A percentile compares a stretch with the other conserved stretches of the same genome.
Evolutionary conservation across 1,140 invertebrate genomes (phyloP).

Genomic region (Lordiphosa mommai): DNA sequence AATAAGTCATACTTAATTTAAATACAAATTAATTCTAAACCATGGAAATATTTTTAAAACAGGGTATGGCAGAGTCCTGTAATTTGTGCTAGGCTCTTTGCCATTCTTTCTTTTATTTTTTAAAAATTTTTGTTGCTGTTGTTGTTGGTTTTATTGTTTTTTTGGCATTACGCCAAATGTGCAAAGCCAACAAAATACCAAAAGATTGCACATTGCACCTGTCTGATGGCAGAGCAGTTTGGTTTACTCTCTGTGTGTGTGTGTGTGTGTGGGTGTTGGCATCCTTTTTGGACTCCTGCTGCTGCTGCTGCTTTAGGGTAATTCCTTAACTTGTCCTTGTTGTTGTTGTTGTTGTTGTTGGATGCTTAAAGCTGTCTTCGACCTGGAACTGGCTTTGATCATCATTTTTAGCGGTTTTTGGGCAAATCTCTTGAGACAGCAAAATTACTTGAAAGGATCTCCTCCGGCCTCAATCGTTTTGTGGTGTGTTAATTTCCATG

Average conservation of each 20-base stretch:
- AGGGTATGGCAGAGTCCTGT: too few species aligned
- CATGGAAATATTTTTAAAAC: too few species aligned
- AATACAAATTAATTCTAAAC: too few species aligned
- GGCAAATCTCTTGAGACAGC: not conserved
- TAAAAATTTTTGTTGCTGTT: slow-evolving; percentile 5
- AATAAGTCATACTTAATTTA: too few species aligned
- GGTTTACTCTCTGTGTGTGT: slow-evolving; percentile 34
- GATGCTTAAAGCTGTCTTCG: slow-evolving; percentile 19
- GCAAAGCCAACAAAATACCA: slow-evolving; percentile 77
- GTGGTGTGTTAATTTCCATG: not conserved
- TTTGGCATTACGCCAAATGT: slow-evolving; percentile 76
- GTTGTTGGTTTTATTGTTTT: slow-evolving; percentile 33
- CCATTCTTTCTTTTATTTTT: too few species aligned
- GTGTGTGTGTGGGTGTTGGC: slow-evolving; percentile 3
- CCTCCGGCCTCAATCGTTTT: not conserved
- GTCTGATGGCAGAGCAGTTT: slow-evolving; percentile 45
- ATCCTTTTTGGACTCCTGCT: slow-evolving; percentile 9
- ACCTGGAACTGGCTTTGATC: not conserved
- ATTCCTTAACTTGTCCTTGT: slow-evolving; percentile 43
- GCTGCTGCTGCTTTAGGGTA: slow-evolving; percentile 8
- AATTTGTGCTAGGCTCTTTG: too few species aligned
- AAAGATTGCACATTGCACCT: slow-evolving; percentile 77
- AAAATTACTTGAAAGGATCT: not conserved
- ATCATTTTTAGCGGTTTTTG: not conserved
- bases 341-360: slow-evolving; percentile 36